Evolutionary conservation across 2,888 invertebrate genomes (phyloP), one percentile per base, ranked within the genome.

Genomic region (Polia nebulosa): DNA sequence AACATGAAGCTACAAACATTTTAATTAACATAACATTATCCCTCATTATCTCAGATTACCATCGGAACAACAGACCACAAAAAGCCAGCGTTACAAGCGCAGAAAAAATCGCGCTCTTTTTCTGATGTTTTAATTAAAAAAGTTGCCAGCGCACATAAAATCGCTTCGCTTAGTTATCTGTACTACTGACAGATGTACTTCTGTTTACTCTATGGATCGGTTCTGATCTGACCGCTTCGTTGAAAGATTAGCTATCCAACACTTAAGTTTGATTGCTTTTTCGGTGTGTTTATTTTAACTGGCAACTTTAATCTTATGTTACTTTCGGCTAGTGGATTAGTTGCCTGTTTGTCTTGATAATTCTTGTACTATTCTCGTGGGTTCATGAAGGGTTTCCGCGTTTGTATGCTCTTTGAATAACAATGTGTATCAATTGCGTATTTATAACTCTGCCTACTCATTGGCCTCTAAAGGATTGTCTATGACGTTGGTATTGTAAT

Each of bases 251-350:
- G 70, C 65, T 80, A 71, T 77, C 59, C 57, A 74, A 76, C 83
- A 82, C 82, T 83, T 78, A 73, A n/a, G 69, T 78, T 82, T 78
- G 81, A 84, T 83, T 83, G 78, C 65, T 65, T 82, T 77, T 76
- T 70, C 65, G 55, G 60, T 53, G 49, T 71, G 73, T 81, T 81
- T 82, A 81, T 80, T 73, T 71, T 32, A 71, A 68, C 64, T 49
- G 32, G 73, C 52, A 71, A 69, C 65, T 74, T 82, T 83, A 81
- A 83, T 81, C 72, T 75, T 64, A 59, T 66, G 75, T 77, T 71
- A 64, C 75, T 77, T 64, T 80, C 39, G 58, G 53, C 65, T 72
- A 27, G 66, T 62, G 67, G 69, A 61, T 82, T 65, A 55, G 62
- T 59, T 51, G 27, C 27, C 51, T 66, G 64, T 79, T 76, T 58